These are phyloP conservation scores for Operophtera brumata DNA, from an alignment of 2,888 invertebrate genomes.

Conservation along the genomic window DNA sequence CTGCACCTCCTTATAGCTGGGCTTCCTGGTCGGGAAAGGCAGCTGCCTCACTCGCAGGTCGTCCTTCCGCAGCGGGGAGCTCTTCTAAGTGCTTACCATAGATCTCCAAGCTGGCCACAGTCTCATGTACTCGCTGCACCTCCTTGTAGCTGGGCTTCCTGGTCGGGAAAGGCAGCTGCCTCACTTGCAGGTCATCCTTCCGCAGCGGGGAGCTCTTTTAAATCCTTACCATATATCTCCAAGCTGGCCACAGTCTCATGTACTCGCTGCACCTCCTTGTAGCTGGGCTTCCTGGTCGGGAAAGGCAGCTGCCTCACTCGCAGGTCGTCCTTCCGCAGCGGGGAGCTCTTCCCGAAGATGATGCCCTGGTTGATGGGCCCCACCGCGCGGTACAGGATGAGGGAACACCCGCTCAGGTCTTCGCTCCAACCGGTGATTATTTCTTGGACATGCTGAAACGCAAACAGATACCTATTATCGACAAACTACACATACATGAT, in stretches of 20 bases:
- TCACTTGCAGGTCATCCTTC: too few relatives aligned
- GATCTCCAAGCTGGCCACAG: too few relatives aligned
- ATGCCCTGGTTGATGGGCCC: slow-evolving; percentile 86
- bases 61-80: too few relatives aligned
- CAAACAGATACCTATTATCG: not conserved
- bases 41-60: too few relatives aligned
- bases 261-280: slow-evolving; percentile 88
- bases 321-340: slow-evolving; percentile 82
- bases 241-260: slow-evolving; percentile 84
- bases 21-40: too few relatives aligned
- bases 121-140: too few relatives aligned
- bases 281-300: slow-evolving; percentile 89
- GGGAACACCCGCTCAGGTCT: slow-evolving; percentile 83
- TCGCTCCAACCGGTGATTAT: slow-evolving; percentile 85
- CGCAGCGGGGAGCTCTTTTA: too few relatives aligned
- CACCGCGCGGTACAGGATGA: slow-evolving; percentile 88
- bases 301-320: slow-evolving; percentile 88
- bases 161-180: too few relatives aligned
- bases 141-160: too few relatives aligned
- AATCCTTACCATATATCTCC: slow-evolving; percentile 83
- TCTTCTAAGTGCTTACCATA: slow-evolving; percentile 79
- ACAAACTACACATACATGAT: too few relatives aligned
- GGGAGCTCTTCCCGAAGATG: slow-evolving; percentile 87
- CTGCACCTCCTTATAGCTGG: too few relatives aligned
- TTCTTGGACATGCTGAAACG: slow-evolving; percentile 86